Evolutionary conservation across 2,797 vertebrate species (phyloP), one percentile per base, ranked within the genome.

Genomic region (Labeo calbasu): DNA sequence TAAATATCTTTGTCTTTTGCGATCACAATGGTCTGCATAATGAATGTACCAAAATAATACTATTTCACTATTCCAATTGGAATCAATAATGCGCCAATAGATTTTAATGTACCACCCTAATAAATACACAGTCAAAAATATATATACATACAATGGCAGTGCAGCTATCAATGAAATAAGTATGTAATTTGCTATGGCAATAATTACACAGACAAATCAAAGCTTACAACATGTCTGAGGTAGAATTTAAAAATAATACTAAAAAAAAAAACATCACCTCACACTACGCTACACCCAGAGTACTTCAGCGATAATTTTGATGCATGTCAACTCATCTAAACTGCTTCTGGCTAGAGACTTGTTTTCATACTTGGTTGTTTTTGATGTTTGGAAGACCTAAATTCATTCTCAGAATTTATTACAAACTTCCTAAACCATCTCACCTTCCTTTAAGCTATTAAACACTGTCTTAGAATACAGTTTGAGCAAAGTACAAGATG

Each of bases 111-210:
- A 43, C 21, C 63, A 55, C 32, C 65, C 65, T 23, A 51, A 66
- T 66, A 66, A 79, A 50, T 51, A 65, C 23, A 36, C 48, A 79
- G 19, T 66, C n/a, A 68, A 13, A 79, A n/a, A 79, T 3, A 36
- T 66, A 6, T 79, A 28, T 13, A 51, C 17, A 79, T 68, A 48
- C 63, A n/a, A 68, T 51, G 48, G 25, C 61, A 68, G 77, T 68
- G 63, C 48, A 68, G 48, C 53, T 79, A 53, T 53, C 46, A 66
- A 19, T 50, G 32, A n/a, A 36, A 79, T 32, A 2, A 75, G 4
- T 7, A 28, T 61, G 3, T 21, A 65, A 32, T 32, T 65, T 79
- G 61, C 61, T 79, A 66, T 21, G 8, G 53, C 28, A 79, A 51
- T 53, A 65, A 53, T 53, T 66, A 68, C 23, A 53, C 65, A 68